Evolutionary conservation across 2,113 vertebrate genomes (phyloP), one percentile per base, ranked within the genome.

Genomic region (Anhinga anhinga): DNA sequence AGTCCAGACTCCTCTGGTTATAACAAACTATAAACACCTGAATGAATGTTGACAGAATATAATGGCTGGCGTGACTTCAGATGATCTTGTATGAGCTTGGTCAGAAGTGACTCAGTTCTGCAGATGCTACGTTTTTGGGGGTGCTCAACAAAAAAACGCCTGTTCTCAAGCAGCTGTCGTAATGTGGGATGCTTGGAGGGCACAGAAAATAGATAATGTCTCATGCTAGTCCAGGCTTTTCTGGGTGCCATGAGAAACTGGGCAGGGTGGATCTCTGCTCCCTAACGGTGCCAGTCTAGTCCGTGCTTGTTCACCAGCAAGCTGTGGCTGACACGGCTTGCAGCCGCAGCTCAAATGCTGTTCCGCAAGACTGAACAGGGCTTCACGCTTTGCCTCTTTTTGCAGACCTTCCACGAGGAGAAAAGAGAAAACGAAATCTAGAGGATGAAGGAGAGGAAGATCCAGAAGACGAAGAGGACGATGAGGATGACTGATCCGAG

Each of bases 361-460:
- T 8, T 81, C 94, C 52, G 4, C 81, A 13, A 62, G 82, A 27
- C 76, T 56, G 90, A 95, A 22, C 95, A 82, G 69, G 72, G 19
- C 88, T 70, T 92, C 85, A 72, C 38, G 36, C 76, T 88, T 71
- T 15, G 17, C 76, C 86, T 95, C 81, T 95, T 42, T 95, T 87
- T 91, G 38, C 94, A 97, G 97, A 97, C 18, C 92, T 95, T 36
- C 93, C 55, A 0, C 95, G 92, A 40, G 93, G 96, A 40, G 66
- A 95, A 74, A 96, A 97, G 81, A 93, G 94, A 87, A 98, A 97
- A 97, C 84, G 90, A 95, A 96, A 91, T 63, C 29, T 89, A 32
- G 86, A 97, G 69, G 96, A 95, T 52, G 96, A 97, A 52, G 95
- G 97, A 65, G 93, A 93, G 22, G 96, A 97, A 36, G 95, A 94